phyloP scores from a whole-genome alignment of 2,797 vertebrate genomes.

The Phoeniculus purpureus region DNA sequence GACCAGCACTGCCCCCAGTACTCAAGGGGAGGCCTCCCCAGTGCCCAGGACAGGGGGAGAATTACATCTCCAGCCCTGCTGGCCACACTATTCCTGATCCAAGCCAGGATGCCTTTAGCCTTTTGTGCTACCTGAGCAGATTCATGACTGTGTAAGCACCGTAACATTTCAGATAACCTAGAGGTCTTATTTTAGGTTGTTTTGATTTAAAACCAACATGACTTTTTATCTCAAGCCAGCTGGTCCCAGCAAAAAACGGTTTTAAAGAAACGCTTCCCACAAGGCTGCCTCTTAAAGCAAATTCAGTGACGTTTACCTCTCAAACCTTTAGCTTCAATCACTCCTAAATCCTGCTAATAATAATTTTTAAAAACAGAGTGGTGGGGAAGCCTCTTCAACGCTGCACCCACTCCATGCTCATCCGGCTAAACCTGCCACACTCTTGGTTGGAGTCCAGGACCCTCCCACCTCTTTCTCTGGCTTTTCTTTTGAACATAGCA shows the following conservation, averaged over 20 bases:
- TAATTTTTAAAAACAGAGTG: not conserved
- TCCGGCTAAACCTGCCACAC: not conserved
- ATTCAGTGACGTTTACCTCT: not conserved
- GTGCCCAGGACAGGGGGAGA: too few species aligned
- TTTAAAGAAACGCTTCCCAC: not conserved
- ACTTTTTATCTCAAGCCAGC: not conserved
- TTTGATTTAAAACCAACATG: not conserved
- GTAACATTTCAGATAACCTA: not conserved
- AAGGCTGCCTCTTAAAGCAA: not conserved
- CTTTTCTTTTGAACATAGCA: slow-evolving; percentile 26
- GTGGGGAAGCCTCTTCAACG: not conserved
- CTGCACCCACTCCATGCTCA: not conserved
- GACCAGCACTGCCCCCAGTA: too few species aligned
- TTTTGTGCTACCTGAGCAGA: too few species aligned
- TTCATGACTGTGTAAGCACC: not conserved
- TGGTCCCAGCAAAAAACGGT: not conserved
- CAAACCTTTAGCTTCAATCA: not conserved
- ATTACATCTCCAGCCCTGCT: too few species aligned
- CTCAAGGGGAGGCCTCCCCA: too few species aligned
- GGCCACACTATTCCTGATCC: too few species aligned
- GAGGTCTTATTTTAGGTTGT: not conserved
- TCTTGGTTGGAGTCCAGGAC: slow-evolving; percentile 39
- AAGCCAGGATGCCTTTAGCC: too few species aligned
- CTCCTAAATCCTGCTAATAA: not conserved
- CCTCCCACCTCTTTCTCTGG: slow-evolving; percentile 45